Percentiles rank a stretch among this genome's conserved stretches.
These are phyloP conservation scores for Strigamia transsilvanica DNA, from an alignment of 2,888 invertebrate genomes.

Conservation along the genomic window DNA sequence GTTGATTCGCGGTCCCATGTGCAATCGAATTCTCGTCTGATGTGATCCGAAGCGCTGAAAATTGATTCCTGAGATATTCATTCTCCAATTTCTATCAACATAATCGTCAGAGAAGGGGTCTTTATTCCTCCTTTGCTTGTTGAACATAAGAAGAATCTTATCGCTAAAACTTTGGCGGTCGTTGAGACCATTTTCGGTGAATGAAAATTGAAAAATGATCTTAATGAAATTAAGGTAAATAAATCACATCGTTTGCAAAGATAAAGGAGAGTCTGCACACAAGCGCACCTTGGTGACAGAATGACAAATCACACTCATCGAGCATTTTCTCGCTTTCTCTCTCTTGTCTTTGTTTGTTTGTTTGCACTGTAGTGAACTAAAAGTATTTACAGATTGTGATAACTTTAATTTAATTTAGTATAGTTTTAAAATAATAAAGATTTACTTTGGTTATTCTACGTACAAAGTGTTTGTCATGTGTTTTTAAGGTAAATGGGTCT, in stretches of 20 bases:
- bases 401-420: too few species aligned
- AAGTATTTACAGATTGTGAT: background rate
- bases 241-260: conserved; percentile 50
- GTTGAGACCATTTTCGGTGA: conserved; percentile 48
- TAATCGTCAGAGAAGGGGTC: conserved; percentile 34
- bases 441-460: background rate
- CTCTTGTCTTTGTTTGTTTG: background rate
- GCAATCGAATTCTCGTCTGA: conserved; percentile 53
- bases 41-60: conserved; percentile 39
- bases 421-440: background rate
- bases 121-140: conserved; percentile 31
- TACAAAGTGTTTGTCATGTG: too few species aligned
- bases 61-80: conserved; percentile 47
- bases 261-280: conserved; percentile 15
- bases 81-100: conserved; percentile 45
- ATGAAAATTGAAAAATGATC: conserved; percentile 53
- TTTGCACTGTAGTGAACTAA: background rate
- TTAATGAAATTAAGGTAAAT: conserved; percentile 54
- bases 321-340: background rate
- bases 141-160: conserved; percentile 10
- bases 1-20: conserved; percentile 28
- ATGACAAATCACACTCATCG: conserved; percentile 51
- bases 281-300: conserved; percentile 51
- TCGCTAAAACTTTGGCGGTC: conserved; percentile 47
- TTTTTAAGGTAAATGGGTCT: background rate